These are phyloP conservation scores for Hippocampus guttulatus DNA, from an alignment of 2,113 vertebrate species.

Conservation along the genomic window DNA sequence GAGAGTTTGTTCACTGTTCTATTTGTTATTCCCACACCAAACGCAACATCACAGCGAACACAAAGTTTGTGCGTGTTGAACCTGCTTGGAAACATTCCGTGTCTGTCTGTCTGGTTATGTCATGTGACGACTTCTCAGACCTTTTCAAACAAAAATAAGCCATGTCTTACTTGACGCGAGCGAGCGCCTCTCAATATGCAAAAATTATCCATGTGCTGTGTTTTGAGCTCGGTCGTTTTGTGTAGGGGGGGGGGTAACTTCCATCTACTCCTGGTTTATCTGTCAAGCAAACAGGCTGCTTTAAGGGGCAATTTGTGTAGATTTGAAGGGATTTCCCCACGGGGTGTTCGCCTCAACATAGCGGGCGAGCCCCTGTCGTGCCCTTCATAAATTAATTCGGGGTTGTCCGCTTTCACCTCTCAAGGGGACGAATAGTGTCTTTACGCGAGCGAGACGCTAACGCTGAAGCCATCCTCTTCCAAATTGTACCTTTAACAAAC, in stretches of 20 bases:
- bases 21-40: too few relatives aligned
- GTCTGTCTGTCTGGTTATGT: conserved; percentile 8
- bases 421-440: not conserved
- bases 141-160: conserved; percentile 44
- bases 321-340: too few relatives aligned
- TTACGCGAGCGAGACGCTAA: not conserved
- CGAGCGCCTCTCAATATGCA: conserved; percentile 27
- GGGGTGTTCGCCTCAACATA: too few relatives aligned
- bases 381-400: too few relatives aligned
- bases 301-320: not conserved
- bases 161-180: conserved; percentile 39
- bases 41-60: too few relatives aligned
- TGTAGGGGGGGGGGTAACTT: too few relatives aligned
- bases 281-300: not conserved
- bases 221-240: not conserved
- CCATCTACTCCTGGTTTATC: not conserved
- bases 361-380: too few relatives aligned
- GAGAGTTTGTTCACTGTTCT: too few relatives aligned
- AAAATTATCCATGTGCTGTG: not conserved
- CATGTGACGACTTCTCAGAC: conserved; percentile 26
- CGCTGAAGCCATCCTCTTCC: not conserved
- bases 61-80: not conserved
- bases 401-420: not conserved
- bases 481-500: not conserved
- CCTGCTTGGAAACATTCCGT: conserved; percentile 47